These are phyloP conservation scores for Cettia cetti DNA, from an alignment of 2,113 vertebrate species.

Conservation along the genomic window DNA sequence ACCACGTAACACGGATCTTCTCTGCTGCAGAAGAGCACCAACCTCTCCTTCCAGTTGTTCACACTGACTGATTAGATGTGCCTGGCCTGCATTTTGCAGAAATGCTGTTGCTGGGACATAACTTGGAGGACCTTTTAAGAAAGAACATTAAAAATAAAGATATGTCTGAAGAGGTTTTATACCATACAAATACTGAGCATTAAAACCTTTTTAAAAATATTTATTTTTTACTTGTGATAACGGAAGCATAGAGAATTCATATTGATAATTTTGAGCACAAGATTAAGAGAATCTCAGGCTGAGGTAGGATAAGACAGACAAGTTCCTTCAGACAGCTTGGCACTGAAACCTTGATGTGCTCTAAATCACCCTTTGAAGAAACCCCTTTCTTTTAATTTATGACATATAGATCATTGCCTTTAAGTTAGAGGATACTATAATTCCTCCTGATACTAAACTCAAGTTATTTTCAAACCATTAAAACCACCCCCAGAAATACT, in stretches of 20 bases:
- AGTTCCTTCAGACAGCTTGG: not conserved
- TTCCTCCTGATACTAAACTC: not conserved
- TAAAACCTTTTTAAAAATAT: not conserved
- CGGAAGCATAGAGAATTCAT: not conserved
- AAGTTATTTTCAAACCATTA: not conserved
- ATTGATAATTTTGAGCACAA: not conserved
- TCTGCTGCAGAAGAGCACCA: conserved; percentile 88
- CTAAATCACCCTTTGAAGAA: not conserved
- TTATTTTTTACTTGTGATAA: not conserved
- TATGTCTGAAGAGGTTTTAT: not conserved
- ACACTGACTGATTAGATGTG: conserved; percentile 94
- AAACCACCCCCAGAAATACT: not conserved
- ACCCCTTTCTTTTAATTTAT: not conserved
- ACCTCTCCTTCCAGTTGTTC: conserved; percentile 93
- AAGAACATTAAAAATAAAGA: not conserved
- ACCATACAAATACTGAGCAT: not conserved
- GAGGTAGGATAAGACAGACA: not conserved
- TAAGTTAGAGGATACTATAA: not conserved
- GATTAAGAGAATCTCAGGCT: not conserved
- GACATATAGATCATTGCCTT: not conserved
- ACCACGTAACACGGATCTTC: conserved; percentile 84
- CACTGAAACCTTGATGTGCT: not conserved
- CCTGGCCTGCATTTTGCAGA: conserved; percentile 95
- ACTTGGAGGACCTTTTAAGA: conserved; percentile 90
- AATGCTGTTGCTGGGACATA: conserved; percentile 96